Conservation (phyloP, 2,797 vertebrate genomes). For the Peromyscus eremicus region DNA sequence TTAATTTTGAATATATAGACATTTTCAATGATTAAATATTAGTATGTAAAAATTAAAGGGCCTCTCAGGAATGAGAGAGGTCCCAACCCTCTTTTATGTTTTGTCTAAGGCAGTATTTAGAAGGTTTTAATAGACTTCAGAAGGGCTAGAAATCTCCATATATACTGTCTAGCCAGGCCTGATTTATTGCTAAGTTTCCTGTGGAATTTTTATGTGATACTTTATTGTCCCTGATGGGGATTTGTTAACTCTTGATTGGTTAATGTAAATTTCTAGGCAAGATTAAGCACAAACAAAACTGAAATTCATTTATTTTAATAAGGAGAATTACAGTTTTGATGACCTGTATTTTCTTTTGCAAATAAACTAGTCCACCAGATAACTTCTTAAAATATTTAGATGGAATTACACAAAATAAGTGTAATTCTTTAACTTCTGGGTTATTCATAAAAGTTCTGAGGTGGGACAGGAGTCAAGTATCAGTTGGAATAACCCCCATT, state of each 20-base stretch:
- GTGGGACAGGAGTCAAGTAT: slow-evolving; percentile 11
- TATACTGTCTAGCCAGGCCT: slow-evolving; percentile 81
- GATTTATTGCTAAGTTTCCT: slow-evolving; percentile 90
- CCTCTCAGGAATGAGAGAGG: slow-evolving; percentile 81
- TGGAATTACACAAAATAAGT: slow-evolving; percentile 58
- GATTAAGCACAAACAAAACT: slow-evolving; percentile 89
- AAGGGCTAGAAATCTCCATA: slow-evolving; percentile 88
- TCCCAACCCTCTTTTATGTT: slow-evolving; percentile 84
- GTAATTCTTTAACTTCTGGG: slow-evolving; percentile 15
- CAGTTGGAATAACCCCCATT: neutral
- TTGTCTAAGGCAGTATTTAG: slow-evolving; percentile 88
- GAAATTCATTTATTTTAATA: slow-evolving; percentile 90
- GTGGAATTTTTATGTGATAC: slow-evolving; percentile 89
- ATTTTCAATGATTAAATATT: slow-evolving; percentile 87
- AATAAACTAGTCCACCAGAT: slow-evolving; percentile 75
- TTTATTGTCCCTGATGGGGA: slow-evolving; percentile 85
- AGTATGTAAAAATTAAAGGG: slow-evolving; percentile 79
- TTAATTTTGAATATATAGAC: slow-evolving; percentile 84
- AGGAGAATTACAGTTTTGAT: slow-evolving; percentile 85
- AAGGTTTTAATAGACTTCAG: slow-evolving; percentile 89
- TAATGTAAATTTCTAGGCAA: slow-evolving; percentile 89
- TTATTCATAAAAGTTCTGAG: slow-evolving; percentile 58
- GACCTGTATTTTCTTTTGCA: slow-evolving; percentile 71
- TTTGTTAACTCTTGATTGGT: slow-evolving; percentile 88
- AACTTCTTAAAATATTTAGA: slow-evolving; percentile 80